Conservation (phyloP, 2,888 invertebrate genomes). For the Cheilosia soror region DNA sequence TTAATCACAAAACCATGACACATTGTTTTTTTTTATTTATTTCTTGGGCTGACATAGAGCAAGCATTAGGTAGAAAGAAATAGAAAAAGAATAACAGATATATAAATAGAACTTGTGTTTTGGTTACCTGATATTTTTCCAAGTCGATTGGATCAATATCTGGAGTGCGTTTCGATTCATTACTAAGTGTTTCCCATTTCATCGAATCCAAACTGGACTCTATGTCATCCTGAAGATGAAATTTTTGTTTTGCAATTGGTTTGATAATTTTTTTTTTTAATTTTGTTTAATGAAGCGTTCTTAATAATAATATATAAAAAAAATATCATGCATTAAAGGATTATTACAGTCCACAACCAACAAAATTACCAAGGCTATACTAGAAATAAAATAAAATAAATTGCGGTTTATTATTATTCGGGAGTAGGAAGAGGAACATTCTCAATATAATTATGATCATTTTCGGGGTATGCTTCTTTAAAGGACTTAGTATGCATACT, state of each 20-base stretch:
- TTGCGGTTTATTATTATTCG: not conserved
- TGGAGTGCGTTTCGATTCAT: slow-evolving; percentile 88
- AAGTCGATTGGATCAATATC: slow-evolving; percentile 92
- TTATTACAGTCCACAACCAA: slow-evolving; percentile 34
- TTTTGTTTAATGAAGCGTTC: slow-evolving; percentile 27
- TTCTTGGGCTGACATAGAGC: slow-evolving; percentile 60
- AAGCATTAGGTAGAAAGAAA: slow-evolving; percentile 53
- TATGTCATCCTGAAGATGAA: slow-evolving; percentile 79
- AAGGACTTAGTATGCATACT: not conserved
- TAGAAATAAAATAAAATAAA: not conserved
- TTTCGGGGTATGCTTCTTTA: not conserved
- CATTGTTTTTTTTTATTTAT: slow-evolving; percentile 2
- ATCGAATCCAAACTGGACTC: slow-evolving; percentile 80
- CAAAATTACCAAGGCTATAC: slow-evolving; percentile 7
- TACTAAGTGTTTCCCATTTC: slow-evolving; percentile 88
- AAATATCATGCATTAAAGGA: slow-evolving; percentile 31
- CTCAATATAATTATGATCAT: slow-evolving; percentile 5
- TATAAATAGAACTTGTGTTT: slow-evolving; percentile 41
- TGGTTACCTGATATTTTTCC: slow-evolving; percentile 90
- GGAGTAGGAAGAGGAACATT: slow-evolving; percentile 24
- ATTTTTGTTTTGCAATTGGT: slow-evolving; percentile 49
- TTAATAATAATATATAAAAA: not conserved
- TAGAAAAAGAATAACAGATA: slow-evolving; percentile 44
- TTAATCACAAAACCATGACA: slow-evolving; percentile 45
- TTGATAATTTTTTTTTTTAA: slow-evolving; percentile 10